These are phyloP conservation scores for Camponotus vicinus DNA, from an alignment of 1,140 invertebrate species.

Conservation along the genomic window DNA sequence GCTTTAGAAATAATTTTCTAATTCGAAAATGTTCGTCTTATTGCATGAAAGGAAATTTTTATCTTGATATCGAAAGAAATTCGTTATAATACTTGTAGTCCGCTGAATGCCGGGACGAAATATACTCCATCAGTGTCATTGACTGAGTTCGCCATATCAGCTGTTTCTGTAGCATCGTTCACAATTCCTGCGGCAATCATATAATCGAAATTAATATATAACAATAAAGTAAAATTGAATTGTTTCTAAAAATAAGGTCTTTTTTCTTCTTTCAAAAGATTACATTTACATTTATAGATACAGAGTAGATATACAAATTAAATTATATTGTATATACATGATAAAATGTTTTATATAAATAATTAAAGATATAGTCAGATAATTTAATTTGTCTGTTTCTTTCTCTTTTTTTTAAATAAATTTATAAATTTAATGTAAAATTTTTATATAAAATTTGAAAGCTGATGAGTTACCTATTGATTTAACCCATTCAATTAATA, in stretches of 20 bases:
- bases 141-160: conserved; percentile 91
- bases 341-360: neutral
- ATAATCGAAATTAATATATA: neutral
- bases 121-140: conserved; percentile 93
- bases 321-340: neutral
- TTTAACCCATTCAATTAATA: conserved; percentile 95
- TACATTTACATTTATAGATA: neutral
- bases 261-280: neutral
- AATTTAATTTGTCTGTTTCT: neutral
- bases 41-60: neutral
- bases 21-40: neutral
- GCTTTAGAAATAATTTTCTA: neutral
- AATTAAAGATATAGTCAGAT: neutral
- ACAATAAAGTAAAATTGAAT: neutral
- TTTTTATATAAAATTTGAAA: neutral
- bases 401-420: neutral
- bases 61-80: conserved; percentile 6
- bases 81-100: conserved; percentile 90
- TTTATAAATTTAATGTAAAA: conserved; percentile 28
- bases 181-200: conserved; percentile 88
- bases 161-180: conserved; percentile 89
- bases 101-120: conserved; percentile 97
- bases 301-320: neutral
- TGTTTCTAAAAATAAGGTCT: neutral
- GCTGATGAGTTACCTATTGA: conserved; percentile 88